These are phyloP conservation scores for Cavia porcellus DNA, from an alignment of 2,113 vertebrate genomes.

Conservation along the genomic window DNA sequence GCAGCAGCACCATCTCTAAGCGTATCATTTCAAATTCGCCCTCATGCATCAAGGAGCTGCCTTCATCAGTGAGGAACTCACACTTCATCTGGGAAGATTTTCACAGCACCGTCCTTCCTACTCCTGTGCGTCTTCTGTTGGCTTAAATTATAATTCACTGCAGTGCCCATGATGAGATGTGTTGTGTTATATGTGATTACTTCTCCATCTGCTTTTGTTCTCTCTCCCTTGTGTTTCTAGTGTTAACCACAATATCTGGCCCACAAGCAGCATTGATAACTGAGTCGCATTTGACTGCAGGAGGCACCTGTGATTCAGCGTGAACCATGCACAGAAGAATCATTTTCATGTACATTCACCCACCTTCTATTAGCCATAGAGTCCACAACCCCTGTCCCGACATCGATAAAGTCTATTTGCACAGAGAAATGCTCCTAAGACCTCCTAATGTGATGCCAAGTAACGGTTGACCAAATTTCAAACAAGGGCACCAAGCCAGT, in stretches of 20 bases:
- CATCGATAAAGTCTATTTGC: not conserved
- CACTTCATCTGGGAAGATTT: not conserved
- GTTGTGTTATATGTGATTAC: too few species aligned
- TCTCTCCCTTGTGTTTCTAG: not conserved
- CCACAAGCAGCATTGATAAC: rapidly evolving
- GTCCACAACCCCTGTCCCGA: not conserved
- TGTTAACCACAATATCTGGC: not conserved
- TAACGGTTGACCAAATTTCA: constrained; percentile 37
- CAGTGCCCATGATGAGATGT: too few species aligned
- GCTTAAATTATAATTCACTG: not conserved
- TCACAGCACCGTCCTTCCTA: not conserved
- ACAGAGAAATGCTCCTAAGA: not conserved
- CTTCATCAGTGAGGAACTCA: not conserved
- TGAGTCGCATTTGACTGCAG: not conserved
- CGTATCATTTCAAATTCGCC: not conserved
- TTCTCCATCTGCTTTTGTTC: not conserved
- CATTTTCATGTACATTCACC: rapidly evolving
- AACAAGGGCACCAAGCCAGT: not conserved
- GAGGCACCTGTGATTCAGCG: not conserved
- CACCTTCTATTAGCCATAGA: rapidly evolving
- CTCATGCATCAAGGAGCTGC: not conserved
- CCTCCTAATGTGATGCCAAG: not conserved
- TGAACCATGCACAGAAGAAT: not conserved
- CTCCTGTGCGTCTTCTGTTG: not conserved
- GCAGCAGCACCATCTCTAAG: rapidly evolving